Base-by-base conservation (phyloP, 2,888 invertebrate genomes). In the Agrotis exclamationis region DNA sequence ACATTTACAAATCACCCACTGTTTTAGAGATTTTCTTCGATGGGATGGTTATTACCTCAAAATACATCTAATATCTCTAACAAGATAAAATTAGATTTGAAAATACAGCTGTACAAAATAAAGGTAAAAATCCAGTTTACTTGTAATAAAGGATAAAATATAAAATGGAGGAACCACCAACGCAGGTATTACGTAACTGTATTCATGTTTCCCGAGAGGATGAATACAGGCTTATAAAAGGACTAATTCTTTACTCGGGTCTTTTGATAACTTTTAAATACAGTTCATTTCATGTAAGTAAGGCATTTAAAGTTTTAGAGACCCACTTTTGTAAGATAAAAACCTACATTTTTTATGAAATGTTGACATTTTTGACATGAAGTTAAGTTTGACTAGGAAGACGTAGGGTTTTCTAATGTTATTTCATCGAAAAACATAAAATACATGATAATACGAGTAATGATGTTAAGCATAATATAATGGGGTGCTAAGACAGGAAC, bases 241-340 rank as follows among this genome's bases (percentile, higher is more conserved):
- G n/a, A n/a, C 74, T 79, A 73, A 79, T 73, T 65, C 65, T 79
- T 79, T 62, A 50, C 53, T 65, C 11, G 11, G 64, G 14, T 13
- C 65, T 58, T 79, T 73, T 73, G 63, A 79, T 54, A 66, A 57
- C 53, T 18, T 44, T 76, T 78, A 16, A 53, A 13, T 53, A 45
- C 51, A 45, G 57, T 50, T 33, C 13, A 24, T 72, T 76, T 70
- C 59, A 59, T 63, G 54, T 45, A 54, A 57, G 44, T 74, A 28
- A 58, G 45, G 53, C 20, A 20, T 54, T 62, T 70, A 39, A 22
- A 28, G 22, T 45, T 59, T 63, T 47, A 45, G 22, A 22, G 56
- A 50, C 18, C 63, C 20, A 2, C 11, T 39, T 39, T 39, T 39
- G 2, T 1, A 11, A 39, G 39, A 39, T 11, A 1, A 11, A 39